phyloP scores from a whole-genome alignment of 2,888 invertebrate species.

The Tryphoninae sp. region DNA sequence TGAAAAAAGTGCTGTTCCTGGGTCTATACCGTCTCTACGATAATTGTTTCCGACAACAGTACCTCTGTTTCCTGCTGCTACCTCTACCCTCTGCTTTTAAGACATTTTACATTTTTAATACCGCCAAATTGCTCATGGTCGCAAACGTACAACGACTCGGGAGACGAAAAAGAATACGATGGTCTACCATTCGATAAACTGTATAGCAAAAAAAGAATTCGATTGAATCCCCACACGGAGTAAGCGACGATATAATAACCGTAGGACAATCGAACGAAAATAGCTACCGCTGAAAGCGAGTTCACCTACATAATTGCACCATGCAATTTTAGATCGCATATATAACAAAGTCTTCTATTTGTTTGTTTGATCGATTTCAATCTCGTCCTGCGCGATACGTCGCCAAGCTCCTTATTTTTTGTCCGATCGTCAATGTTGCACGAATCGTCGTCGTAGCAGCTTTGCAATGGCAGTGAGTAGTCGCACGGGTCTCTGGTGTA shows the following conservation, averaged over 20 bases:
- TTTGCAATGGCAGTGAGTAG: constrained; percentile 24
- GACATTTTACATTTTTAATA: not conserved
- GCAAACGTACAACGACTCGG: not conserved
- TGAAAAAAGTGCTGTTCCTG: not conserved
- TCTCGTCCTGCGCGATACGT: constrained; percentile 24
- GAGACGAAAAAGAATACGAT: not conserved
- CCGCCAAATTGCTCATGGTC: not conserved
- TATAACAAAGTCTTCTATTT: not conserved
- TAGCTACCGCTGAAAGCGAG: not conserved
- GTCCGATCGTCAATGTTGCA: constrained; percentile 7
- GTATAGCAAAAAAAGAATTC: not conserved
- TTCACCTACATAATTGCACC: not conserved
- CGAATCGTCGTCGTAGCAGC: not conserved
- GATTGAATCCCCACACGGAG: not conserved
- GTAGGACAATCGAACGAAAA: not conserved
- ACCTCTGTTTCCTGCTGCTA: too few species aligned
- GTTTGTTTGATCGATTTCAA: not conserved
- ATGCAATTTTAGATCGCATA: not conserved
- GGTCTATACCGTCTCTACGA: not conserved
- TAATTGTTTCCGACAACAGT: too few species aligned
- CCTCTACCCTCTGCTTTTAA: too few species aligned
- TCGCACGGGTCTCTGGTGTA: not conserved
- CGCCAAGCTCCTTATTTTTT: not conserved
- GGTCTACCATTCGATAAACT: not conserved
- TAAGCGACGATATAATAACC: not conserved